Percentiles rank a stretch among this genome's conserved stretches.
These are phyloP conservation scores for Coranthus polyacanthus DNA, from an alignment of 2,797 vertebrate species.

Conservation along the genomic window DNA sequence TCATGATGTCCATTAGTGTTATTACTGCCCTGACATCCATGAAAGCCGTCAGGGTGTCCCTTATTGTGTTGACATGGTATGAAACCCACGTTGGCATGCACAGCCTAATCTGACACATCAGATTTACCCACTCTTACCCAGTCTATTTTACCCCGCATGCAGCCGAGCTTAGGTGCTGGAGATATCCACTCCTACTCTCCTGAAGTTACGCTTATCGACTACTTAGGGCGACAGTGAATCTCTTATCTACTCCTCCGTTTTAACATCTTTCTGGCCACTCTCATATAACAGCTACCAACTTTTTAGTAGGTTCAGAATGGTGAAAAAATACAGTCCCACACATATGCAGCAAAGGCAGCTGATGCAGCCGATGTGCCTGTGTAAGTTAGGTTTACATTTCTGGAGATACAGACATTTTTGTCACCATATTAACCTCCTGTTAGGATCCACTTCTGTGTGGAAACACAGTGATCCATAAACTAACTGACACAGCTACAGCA, in stretches of 20 bases:
- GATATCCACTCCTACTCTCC: conserved; percentile 35
- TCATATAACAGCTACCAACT: neutral
- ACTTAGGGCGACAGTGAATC: conserved; percentile 21
- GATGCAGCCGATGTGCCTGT: too few relatives aligned
- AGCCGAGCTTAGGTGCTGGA: conserved; percentile 11
- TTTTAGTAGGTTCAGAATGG: conserved; percentile 3
- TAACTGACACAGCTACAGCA: too few relatives aligned
- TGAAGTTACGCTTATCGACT: conserved; percentile 14
- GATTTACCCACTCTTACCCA: conserved; percentile 45
- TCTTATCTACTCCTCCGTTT: conserved; percentile 12
- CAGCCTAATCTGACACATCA: conserved; percentile 77
- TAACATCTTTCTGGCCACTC: conserved; percentile 3
- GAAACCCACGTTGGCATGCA: conserved; percentile 64
- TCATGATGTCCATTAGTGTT: conserved; percentile 75
- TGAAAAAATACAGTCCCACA: neutral
- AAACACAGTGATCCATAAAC: too few relatives aligned
- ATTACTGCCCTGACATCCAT: conserved; percentile 68
- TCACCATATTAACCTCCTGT: conserved; percentile 9
- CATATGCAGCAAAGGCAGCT: conserved; percentile 3
- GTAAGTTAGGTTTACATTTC: neutral
- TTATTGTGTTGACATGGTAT: conserved; percentile 65
- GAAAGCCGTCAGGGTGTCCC: conserved; percentile 63
- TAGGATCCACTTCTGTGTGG: too few relatives aligned
- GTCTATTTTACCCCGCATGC: conserved; percentile 39
- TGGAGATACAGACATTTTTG: too few relatives aligned